Evolutionary conservation across 2,113 vertebrate genomes (phyloP), one percentile per base, ranked within the genome.

Genomic region (Nannospalax galili): DNA sequence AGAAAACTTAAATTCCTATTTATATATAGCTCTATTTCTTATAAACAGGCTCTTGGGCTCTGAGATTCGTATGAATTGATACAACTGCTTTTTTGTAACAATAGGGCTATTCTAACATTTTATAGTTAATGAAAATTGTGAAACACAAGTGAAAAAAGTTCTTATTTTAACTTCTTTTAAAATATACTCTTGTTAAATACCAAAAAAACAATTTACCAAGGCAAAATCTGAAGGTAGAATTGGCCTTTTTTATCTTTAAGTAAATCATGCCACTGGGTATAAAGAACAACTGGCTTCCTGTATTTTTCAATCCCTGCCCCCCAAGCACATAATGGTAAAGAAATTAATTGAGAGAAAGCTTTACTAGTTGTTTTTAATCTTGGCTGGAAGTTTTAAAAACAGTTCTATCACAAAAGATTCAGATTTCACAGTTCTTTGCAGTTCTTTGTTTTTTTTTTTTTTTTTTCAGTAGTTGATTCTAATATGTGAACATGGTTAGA

Each of bases 51-150:
- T 84, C 30, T 90, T 94, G 72, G 40, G 37, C 12, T 42, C 81
- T 74, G 64, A 86, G 77, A 62, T 81, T 17, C 87, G 95, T 17
- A 32, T 77, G 92, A 96, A 94, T 19, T 73, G 52, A 96, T 28
- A 82, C 2, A 94, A 48, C 19, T 90, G 42, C 85, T 17, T 90
- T 91, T 79, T 84, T 26, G 84, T 96, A 73, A 90, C 37, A 73
- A 56, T 2, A 84, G 17, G 5, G 20, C 84, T 69, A 90, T 9
- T 86, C 10, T 45, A 82, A 95, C 26, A 84, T 87, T 87, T 62
- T 85, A n/a, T 3, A 88, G 73, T 72, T 96, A 94, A 93, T 94
- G 32, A 48, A 92, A 95, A 92, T 52, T 93, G 60, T 69, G 40
- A 88, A 79, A 88, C 37, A 32, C 3, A 92, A 93, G 1, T 52